Evolutionary conservation across 2,113 vertebrate genomes (phyloP), one percentile per base, ranked within the genome.

Genomic region (Thermophis baileyi): DNA sequence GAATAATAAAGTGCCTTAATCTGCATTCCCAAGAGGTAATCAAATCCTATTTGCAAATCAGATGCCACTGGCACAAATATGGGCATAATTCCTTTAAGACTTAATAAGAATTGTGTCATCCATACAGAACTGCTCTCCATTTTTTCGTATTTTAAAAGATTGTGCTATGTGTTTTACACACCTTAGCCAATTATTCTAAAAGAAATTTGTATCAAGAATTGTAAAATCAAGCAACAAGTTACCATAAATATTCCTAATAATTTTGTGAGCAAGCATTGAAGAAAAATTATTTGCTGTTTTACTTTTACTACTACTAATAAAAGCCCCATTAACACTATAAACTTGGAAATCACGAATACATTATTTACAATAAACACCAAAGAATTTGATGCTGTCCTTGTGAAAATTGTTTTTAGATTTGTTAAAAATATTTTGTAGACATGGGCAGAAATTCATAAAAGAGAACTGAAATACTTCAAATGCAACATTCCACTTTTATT

Each of bases 1-100:
- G 87, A 90, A 69, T 85, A 16, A 20, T 24, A 81, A 91, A 92
- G 53, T 87, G 24, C 40, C 49, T 94, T 93, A 93, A 92, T 93
- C 90, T 92, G 87, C 14, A 50, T 90, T 86, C 27, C 25, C 44
- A 89, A 44, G 50, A 94, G 60, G 89, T 60, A 1, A 91, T 30
- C 11, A 85, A 63, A 63, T 89, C 35, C 55, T 69, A n/a, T 40
- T 53, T 87, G 14, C 1, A 6, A n/a, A 90, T 63, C 87, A 95
- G 53, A 91, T 46, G 35, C 49, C 40, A 86, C 18, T 44, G 90
- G 93, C 51, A 91, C 87, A 91, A 93, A 90, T 60, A 20, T 69
- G 18, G 60, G 46, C 27, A 92, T 30, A 57, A 51, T 93, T 53
- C 46, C 46, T n/a, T 1, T 40, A 91, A 87, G 47, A 53, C 50